Evolutionary conservation across 2,113 vertebrate genomes (phyloP), one percentile per base, ranked within the genome.

Genomic region (Atherinomorus stipes): DNA sequence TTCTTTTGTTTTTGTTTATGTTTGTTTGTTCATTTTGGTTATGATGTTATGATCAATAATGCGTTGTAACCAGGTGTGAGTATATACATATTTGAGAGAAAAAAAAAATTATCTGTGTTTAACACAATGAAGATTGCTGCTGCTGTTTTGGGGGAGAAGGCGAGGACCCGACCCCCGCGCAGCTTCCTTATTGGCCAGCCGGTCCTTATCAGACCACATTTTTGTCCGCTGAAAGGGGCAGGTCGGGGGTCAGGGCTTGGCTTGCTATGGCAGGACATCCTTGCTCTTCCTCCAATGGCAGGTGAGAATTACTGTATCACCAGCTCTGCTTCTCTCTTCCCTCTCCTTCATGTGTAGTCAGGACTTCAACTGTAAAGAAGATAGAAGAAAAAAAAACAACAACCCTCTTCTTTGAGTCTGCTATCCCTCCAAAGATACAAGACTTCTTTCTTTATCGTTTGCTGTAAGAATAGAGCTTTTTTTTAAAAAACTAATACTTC

Each of bases 341-440:
- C 80, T 83, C 77, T 83, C 85, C 81, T 86, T 85, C 81, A 86
- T 76, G 61, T 88, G 76, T 86, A 82, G 85, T 81, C 91, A 89
- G 89, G 85, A 92, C 82, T 92, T 87, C 82, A 85, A 83, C 60
- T 88, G 76, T 87, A 88, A 89, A 90, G 87, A 91, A 77, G 80
- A 90, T 74, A 83, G 81, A 81, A 84, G 52, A 78, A 67, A 80
- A 91, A 85, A 64, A n/a, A n/a, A n/a, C n/a, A n/a, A 74, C 72
- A 85, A 86, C 84, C 81, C 70, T 86, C 87, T 83, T 78, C 88
- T 90, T 80, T 84, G 91, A 91, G 87, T 92, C 89, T 88, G 91
- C 91, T 92, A 81, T 90, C 90, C 91, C 93, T 93, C 93, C 93
- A 94, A 94, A 94, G 94, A 93, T 87, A 89, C 72, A 56, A 90